Base-by-base conservation (phyloP, 2,797 vertebrate species). In the Ctenochaetus hawaiiensis region DNA sequence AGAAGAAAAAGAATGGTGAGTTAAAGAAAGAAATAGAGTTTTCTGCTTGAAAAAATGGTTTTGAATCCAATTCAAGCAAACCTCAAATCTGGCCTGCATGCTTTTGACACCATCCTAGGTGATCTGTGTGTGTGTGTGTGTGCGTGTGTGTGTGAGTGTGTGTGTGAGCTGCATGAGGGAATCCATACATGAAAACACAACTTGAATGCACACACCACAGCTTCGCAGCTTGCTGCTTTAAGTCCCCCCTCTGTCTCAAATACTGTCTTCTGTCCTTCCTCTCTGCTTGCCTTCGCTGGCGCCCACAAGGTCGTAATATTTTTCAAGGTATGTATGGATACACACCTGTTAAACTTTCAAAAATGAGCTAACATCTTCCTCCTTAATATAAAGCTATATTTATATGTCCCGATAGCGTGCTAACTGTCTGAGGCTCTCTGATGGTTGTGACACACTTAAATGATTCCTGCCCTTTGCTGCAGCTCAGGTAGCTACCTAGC, bases 281-380 rank as follows among this genome's bases (percentile, higher is more conserved):
- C 93, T 91, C 82, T 92, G 92, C 91, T 94, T 93, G 90, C 93
- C 87, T 87, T 14, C 58, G 83, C 90, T 90, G 94, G 91, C 80
- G 81, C 81, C 87, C 84, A 72, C 86, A 92, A 95, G 95, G 94
- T 95, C 72, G 92, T 95, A 84, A 95, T 95, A 94, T 95, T 95
- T 95, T 94, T 92, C 90, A 95, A 95, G 95, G 94, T 95, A 95
- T 94, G 95, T 94, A 95, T 94, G 77, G 81, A 72, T 73, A 60
- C 70, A 72, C 76, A 81, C 45, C 64, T 60, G 72, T 69, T 63
- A 5, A 70, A 71, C 53, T 74, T 16, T 80, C 23, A 71, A 70
- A 85, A 67, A 45, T 26, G 4, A 83, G 75, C 60, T 64, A 63
- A 64, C 48, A 47, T 57, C 73, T 53, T 72, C 72, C 62, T 75